Evolutionary conservation across 2,797 vertebrate species (phyloP).

Genomic region (Chelon auratus): DNA sequence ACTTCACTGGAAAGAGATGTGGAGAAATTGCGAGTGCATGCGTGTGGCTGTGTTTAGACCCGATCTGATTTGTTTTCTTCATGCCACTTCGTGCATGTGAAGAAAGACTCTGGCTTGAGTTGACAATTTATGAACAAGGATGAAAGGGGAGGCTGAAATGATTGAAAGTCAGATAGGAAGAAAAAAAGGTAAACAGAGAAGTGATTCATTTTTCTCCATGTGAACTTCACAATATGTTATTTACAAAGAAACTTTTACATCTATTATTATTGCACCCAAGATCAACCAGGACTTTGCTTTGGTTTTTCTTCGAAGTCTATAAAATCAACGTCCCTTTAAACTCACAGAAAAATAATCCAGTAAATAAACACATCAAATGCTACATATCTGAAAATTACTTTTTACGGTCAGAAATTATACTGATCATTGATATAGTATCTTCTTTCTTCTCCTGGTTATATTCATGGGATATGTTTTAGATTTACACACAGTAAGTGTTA

Average conservation of each 20-base stretch:
- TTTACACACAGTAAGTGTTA: background rate
- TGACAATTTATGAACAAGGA: constrained; percentile 37
- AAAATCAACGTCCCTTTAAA: background rate
- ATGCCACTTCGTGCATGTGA: constrained; percentile 43
- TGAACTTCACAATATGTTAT: background rate
- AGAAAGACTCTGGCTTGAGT: constrained; percentile 16
- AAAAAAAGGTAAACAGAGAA: constrained; percentile 23
- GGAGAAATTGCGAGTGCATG: background rate
- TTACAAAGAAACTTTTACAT: background rate
- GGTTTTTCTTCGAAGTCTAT: background rate
- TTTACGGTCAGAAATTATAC: background rate
- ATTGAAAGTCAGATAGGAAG: constrained; percentile 12
- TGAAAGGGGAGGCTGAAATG: constrained; percentile 8
- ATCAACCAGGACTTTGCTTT: background rate
- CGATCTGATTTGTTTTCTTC: constrained; percentile 45
- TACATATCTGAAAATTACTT: background rate
- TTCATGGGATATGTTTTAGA: too few relatives aligned
- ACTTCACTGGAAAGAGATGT: constrained; percentile 33
- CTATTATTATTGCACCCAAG: background rate
- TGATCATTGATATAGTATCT: too few relatives aligned
- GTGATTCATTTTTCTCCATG: background rate
- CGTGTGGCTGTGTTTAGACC: constrained; percentile 25
- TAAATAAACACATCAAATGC: background rate
- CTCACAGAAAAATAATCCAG: background rate
- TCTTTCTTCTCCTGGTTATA: background rate